phyloP scores from a whole-genome alignment of 2,797 vertebrate species.

The Pipistrellus pygmaeus region DNA sequence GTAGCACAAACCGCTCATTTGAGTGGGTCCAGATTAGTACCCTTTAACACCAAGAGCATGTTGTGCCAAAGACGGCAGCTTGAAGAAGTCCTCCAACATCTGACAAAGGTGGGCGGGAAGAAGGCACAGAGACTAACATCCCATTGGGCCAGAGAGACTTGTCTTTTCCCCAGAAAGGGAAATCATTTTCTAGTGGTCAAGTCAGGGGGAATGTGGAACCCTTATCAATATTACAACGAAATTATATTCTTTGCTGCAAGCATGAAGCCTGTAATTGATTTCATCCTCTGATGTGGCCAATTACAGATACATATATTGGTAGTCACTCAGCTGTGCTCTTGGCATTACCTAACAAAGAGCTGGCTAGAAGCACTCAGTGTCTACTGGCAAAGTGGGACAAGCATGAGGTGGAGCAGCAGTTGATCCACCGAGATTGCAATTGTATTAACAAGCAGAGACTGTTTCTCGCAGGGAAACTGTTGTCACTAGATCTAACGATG shows the following conservation, averaged over 20 bases:
- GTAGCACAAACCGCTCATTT: conserved; percentile 30
- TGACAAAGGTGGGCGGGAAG: background rate
- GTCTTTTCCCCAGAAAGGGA: background rate
- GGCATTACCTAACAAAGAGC: background rate
- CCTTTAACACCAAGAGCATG: background rate
- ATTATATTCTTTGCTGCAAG: conserved; percentile 65
- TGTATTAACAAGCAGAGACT: background rate
- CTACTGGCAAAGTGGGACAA: conserved; percentile 11
- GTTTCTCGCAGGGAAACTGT: background rate
- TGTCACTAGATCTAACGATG: background rate
- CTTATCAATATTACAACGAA: conserved; percentile 80
- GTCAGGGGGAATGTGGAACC: conserved; percentile 69
- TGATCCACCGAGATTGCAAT: background rate
- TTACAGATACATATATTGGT: conserved; percentile 37
- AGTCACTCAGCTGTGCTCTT: conserved; percentile 39
- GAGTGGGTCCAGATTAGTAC: conserved; percentile 42
- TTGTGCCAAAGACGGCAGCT: background rate
- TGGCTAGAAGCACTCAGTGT: background rate
- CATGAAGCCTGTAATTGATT: conserved; percentile 72
- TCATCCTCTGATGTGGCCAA: conserved; percentile 68
- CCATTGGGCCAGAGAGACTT: background rate
- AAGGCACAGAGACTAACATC: background rate
- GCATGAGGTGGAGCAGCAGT: background rate
- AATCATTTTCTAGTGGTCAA: conserved; percentile 69
- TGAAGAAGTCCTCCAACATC: background rate